A percentile compares a stretch with the other conserved stretches of the same genome.
phyloP scores from a whole-genome alignment of 1,140 invertebrate species.

The Drosophila setifemur region DNA sequence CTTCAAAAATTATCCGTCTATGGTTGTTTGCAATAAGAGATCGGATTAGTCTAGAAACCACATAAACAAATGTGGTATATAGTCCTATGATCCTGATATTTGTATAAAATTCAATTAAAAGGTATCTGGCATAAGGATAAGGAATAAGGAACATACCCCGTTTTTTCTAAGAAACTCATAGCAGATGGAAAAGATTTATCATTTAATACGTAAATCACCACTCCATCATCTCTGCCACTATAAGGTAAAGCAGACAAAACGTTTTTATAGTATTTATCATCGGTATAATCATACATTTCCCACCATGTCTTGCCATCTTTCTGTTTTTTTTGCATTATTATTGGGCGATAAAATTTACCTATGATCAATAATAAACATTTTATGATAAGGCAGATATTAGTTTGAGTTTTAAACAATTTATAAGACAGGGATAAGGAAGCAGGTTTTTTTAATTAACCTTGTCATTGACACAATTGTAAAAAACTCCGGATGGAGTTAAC shows the following conservation, averaged over 20 bases:
- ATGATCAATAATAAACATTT: background rate
- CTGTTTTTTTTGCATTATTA: slow-evolving; percentile 57
- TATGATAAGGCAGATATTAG: too few relatives aligned
- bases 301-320: slow-evolving; percentile 87
- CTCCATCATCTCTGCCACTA: slow-evolving; percentile 85
- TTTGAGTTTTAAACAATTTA: too few relatives aligned
- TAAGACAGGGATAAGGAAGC: too few relatives aligned
- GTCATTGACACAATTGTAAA: too few relatives aligned
- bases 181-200: slow-evolving; percentile 95
- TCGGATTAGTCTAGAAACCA: slow-evolving; percentile 92
- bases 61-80: slow-evolving; percentile 97
- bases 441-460: too few relatives aligned
- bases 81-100: slow-evolving; percentile 95
- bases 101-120: slow-evolving; percentile 53
- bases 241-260: slow-evolving; percentile 85
- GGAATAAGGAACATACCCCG: slow-evolving; percentile 88
- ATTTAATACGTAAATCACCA: slow-evolving; percentile 94
- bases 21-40: slow-evolving; percentile 90
- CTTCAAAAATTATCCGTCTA: slow-evolving; percentile 97
- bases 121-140: background rate
- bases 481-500: too few relatives aligned
- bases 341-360: slow-evolving; percentile 42
- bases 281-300: slow-evolving; percentile 89
- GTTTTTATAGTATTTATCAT: slow-evolving; percentile 82
- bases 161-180: slow-evolving; percentile 94